Base-by-base conservation (phyloP, 2,797 vertebrate genomes). In the Simalia tracyae region DNA sequence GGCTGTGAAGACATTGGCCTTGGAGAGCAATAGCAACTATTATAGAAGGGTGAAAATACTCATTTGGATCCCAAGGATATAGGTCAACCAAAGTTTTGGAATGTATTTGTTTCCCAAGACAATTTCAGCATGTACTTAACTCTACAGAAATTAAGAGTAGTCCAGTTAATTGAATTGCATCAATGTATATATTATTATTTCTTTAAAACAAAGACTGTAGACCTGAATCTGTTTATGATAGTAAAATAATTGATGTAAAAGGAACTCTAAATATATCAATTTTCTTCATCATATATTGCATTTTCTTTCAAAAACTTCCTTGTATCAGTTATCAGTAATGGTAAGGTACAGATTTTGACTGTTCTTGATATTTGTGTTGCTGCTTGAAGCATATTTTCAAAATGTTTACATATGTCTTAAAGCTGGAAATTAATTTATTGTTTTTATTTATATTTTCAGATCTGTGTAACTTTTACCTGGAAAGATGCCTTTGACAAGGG, bases 401-500 rank as follows among this genome's bases (percentile, higher is more conserved):
- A 89, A 68, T 1, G 8, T 46, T 15, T 56, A 66, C 5, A 5
- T 46, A 1, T 12, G 36, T 57, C 14, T 68, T 89, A 86, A 86
- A 60, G 54, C 88, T 93, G 66, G 15, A 76, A 87, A 31, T 92
- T 89, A 5, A 57, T 89, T 0, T 92, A 85, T 85, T 94, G 88
- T 93, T 92, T 61, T 36, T 1, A 59, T 56, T 36, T 1, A 42
- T 42, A 92, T 64, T 94, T 96, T 10, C 96, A 99, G 99, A 97
- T 99, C 94, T 99, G 99, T 96, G 97, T 99, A 97, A 99, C 99
- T 24, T 99, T 99, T 97, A 99, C 99, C 0, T 99, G 99, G 99
- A 99, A 99, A 96, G 99, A 99, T 98, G 99, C 99, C 90, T 99
- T 99, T 96, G 99, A 99, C 97, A 99, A 99, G 98, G 99, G 99